Evolutionary conservation across 2,888 invertebrate species (phyloP).

Genomic region (Phengaris alcon): DNA sequence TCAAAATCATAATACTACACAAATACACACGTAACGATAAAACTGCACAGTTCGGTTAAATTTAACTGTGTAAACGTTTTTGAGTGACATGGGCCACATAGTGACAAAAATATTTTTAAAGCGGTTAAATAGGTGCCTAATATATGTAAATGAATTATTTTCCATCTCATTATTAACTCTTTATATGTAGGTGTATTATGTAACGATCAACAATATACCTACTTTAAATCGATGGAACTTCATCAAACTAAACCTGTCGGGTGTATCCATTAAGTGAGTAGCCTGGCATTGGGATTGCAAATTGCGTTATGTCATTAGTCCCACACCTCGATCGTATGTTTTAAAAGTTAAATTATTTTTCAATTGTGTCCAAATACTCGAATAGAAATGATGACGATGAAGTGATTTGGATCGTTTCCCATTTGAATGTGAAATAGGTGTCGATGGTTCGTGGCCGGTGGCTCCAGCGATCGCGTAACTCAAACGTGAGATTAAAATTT

Average conservation of each 20-base stretch:
- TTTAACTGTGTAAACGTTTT: no score
- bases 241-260: not conserved
- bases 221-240: not conserved
- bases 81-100: no score
- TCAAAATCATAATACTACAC: no score
- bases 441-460: not conserved
- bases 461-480: conserved; percentile 5
- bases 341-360: no score
- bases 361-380: no score
- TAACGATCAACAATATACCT: conserved; percentile 7
- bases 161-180: not conserved
- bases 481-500: conserved; percentile 5
- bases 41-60: no score
- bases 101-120: no score
- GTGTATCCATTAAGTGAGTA: not conserved
- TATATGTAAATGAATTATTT: not conserved
- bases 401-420: not conserved
- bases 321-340: no score
- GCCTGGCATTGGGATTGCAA: no score
- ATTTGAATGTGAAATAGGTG: conserved; percentile 5
- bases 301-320: no score
- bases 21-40: no score
- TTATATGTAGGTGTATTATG: not conserved
- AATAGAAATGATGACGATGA: no score
- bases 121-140: not conserved